phyloP scores from a whole-genome alignment of 1,140 invertebrate species.

The Drosophila pectinifera region DNA sequence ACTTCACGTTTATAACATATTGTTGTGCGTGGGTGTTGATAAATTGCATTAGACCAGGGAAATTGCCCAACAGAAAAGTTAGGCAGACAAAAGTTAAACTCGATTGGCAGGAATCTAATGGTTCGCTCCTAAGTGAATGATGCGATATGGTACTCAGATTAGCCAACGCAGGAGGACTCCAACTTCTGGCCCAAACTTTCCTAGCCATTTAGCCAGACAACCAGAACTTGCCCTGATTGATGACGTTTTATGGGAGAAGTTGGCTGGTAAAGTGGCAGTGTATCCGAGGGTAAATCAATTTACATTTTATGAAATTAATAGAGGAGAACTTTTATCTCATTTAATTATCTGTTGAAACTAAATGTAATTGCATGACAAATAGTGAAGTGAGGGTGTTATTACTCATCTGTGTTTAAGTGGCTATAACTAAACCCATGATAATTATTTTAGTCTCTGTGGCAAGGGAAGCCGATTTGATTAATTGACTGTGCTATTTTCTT shows the following conservation, averaged over 20 bases:
- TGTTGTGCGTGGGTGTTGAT: conserved; percentile 22
- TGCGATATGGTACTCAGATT: conserved; percentile 34
- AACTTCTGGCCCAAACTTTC: conserved; percentile 8
- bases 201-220: conserved; percentile 23
- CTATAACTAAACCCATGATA: not conserved
- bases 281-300: conserved; percentile 27
- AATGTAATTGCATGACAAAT: conserved; percentile 4
- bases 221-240: conserved; percentile 32
- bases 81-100: conserved; percentile 14
- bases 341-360: conserved; percentile 5
- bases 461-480: not conserved
- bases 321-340: conserved; percentile 2
- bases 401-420: not conserved
- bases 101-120: conserved; percentile 25
- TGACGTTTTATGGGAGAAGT: conserved; percentile 24
- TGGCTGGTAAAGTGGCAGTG: conserved; percentile 3
- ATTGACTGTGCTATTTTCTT: not conserved
- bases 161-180: conserved; percentile 5
- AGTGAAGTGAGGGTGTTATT: not conserved
- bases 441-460: no score
- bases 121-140: conserved; percentile 35
- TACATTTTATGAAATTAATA: conserved; percentile 11
- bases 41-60: conserved; percentile 7
- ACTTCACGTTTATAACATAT: conserved; percentile 21
- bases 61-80: conserved; percentile 32